These are phyloP conservation scores for Clarias gariepinus DNA, from an alignment of 2,113 vertebrate genomes.

Conservation along the genomic window DNA sequence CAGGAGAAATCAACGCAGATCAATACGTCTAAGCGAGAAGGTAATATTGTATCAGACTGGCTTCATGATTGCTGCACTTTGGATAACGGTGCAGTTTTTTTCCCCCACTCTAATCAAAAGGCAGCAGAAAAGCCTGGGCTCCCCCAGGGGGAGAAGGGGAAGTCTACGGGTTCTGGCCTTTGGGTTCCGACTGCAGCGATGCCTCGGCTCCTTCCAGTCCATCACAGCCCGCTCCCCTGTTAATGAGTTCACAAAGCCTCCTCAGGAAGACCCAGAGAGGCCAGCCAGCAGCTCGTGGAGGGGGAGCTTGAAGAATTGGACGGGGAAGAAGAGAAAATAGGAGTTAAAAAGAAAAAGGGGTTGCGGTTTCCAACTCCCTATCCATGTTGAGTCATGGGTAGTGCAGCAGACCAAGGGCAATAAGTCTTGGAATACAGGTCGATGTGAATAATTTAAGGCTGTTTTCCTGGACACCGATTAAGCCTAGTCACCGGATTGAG, in stretches of 20 bases:
- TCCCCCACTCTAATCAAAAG: conserved; percentile 24
- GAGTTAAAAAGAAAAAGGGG: conserved; percentile 54
- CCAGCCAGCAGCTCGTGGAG: conserved; percentile 55
- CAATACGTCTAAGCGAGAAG: neutral
- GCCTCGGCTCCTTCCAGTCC: conserved; percentile 42
- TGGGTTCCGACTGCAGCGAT: conserved; percentile 36
- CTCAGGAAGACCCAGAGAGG: conserved; percentile 53
- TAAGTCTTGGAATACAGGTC: conserved; percentile 45
- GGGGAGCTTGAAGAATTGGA: conserved; percentile 48
- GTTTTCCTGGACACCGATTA: conserved; percentile 42
- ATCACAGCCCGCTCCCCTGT: conserved; percentile 40
- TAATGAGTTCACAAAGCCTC: conserved; percentile 46
- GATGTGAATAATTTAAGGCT: conserved; percentile 32
- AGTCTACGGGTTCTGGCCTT: conserved; percentile 25
- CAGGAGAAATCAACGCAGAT: conserved; percentile 25
- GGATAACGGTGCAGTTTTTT: conserved; percentile 16
- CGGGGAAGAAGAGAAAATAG: conserved; percentile 50
- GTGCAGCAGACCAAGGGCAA: conserved; percentile 52
- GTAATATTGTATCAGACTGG: conserved; percentile 12
- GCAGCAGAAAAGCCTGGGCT: conserved; percentile 33
- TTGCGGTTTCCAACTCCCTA: conserved; percentile 54
- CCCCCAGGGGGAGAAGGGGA: neutral
- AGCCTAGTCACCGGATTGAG: conserved; percentile 35
- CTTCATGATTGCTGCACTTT: conserved; percentile 19
- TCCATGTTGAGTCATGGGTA: conserved; percentile 53